Base-by-base conservation (phyloP, 2,888 invertebrate genomes). In the Platynereis dumerilii region DNA sequence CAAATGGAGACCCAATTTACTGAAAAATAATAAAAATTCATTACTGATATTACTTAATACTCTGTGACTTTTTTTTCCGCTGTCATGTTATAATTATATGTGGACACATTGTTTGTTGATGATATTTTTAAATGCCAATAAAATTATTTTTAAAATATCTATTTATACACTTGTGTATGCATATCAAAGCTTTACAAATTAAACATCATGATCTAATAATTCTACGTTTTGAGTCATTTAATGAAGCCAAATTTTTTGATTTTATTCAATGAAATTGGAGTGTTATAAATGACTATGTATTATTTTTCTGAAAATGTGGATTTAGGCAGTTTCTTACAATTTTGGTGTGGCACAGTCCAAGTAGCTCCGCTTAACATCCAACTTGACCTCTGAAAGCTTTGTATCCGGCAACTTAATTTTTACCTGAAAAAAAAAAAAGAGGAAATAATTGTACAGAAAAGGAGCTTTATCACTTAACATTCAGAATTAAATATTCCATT, bases 341-440 rank as follows among this genome's bases (percentile, higher is more conserved):
- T 80, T 83, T 28, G 82, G 78, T 28, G 83, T 79, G 68, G 83
- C 73, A 58, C 81, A 79, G 69, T 83, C 89, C 26, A 93, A 82
- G 68, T 87, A 87, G 12, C 85, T 86, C 42, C 87, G 86, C 69
- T 84, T 85, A 26, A 87, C 90, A 68, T 90, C 88, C 54, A 95
- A 85, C 70, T 91, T 90, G 66, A 95, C 89, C 77, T 91, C 90
- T 72, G 91, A 89, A 54, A 88, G 88, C 67, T 88, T 88, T 79
- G 94, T 93, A 1, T 88, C 91, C 0, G 93, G 91, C 81, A 96
- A 85, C 74, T 89, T 86, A 20, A 95, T 88, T 67, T 80, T 83
- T 20, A 84, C 75, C 84, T 84, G 71, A 34, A 48, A 53, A 73
- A 71, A 60, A 15, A 45, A 24, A 62, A 60, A 42, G 22, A 17